Conservation (phyloP, 1,140 invertebrate species). For the Sminthurides bifidus region DNA sequence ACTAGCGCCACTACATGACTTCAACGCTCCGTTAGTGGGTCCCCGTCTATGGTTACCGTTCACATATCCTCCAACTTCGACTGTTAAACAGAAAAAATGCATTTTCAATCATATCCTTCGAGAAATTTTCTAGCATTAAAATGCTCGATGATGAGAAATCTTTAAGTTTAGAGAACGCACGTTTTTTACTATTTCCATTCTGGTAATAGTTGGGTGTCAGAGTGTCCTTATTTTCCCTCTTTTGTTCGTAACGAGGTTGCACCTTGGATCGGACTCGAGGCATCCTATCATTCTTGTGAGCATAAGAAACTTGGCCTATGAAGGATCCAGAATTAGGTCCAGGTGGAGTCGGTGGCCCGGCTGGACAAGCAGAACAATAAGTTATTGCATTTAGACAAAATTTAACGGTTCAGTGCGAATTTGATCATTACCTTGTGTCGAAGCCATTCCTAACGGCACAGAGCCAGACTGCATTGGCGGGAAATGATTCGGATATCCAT, state of each 20-base stretch:
- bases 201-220: conserved; percentile 18
- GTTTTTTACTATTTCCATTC: conserved; percentile 34
- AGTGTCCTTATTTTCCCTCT: not conserved
- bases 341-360: conserved; percentile 18
- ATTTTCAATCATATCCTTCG: not conserved
- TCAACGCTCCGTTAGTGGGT: conserved; percentile 20
- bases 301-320: conserved; percentile 35
- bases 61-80: conserved; percentile 16
- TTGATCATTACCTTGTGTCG: conserved; percentile 18
- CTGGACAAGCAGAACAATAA: not conserved
- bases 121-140: not conserved
- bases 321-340: conserved; percentile 16
- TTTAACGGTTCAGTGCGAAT: not conserved
- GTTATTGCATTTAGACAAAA: not conserved
- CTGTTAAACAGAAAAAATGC: not conserved
- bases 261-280: too few relatives aligned
- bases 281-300: conserved; percentile 61
- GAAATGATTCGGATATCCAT: conserved; percentile 21
- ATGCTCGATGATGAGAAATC: too few relatives aligned
- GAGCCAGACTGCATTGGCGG: conserved; percentile 22
- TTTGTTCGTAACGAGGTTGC: too few relatives aligned
- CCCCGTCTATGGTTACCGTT: conserved; percentile 20
- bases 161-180: conserved; percentile 9
- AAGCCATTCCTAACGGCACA: conserved; percentile 21
- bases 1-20: conserved; percentile 40